Evolutionary conservation across 2,113 vertebrate genomes (phyloP), one percentile per base, ranked within the genome.

Genomic region (Melanocharis versteri): DNA sequence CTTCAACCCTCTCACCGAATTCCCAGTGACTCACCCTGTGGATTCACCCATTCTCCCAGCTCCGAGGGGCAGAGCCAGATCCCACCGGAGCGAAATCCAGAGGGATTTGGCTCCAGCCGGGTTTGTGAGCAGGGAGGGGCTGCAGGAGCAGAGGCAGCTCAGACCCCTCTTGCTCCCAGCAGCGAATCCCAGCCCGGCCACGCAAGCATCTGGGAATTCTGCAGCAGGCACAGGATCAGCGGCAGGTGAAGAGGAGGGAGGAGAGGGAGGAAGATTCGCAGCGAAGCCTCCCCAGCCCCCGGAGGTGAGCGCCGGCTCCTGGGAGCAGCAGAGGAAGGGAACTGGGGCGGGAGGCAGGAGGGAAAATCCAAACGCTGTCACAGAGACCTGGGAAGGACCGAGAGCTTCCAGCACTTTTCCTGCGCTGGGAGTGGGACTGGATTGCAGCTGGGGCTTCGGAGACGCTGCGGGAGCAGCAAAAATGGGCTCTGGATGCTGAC

Each of bases 301-400:
- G 20, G 75, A 86, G 96, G 89, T 95, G 94, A 97, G 91, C 14
- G 87, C 57, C 1, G 37, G 54, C 73, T 87, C 61, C 88, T 3
- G 51, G 61, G 80, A 92, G 86, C 5, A 3, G 69, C 81, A 37
- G 64, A 37, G 87, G 37, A 48, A 61, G 57, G 40, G 12, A 56
- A 33, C 31, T 14, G 40, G 35, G 44, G 5, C 45, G 87, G 50
- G 80, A 65, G 51, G 70, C 21, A 51, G n/a, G 47, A 71, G 53
- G 20, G 35, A 18, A 7, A 35, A 70, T 3, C 7, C 14, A 51
- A 80, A 62, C 3, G 4, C 66, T 56, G 78, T 2, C 69, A 17
- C 33, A 51, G 78, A 56, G 77, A 40, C 7, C 4, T 66, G 91
- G 62, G 42, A 68, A 15, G 58, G 26, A 71, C 19, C 0, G 15